Conservation (phyloP, 2,113 vertebrate species). For the Egretta garzetta region DNA sequence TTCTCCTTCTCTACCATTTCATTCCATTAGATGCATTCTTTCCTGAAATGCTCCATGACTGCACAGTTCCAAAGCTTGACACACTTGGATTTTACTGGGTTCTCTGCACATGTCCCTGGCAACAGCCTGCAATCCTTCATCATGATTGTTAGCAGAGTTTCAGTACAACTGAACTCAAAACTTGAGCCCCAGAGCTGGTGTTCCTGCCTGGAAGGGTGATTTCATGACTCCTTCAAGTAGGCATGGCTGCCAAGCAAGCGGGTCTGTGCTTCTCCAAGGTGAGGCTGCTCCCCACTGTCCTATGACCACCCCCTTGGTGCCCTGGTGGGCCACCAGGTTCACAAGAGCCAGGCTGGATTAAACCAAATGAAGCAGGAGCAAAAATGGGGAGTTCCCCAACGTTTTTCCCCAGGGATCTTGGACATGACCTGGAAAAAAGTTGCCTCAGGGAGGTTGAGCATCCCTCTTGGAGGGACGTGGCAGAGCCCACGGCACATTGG, state of each 20-base stretch:
- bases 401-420: background rate
- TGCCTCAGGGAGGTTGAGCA: background rate
- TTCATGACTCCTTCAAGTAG: background rate
- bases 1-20: background rate
- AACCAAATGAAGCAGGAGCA: background rate
- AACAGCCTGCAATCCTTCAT: background rate
- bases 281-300: background rate
- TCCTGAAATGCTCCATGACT: background rate
- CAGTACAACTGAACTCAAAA: background rate
- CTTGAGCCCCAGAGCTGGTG: background rate
- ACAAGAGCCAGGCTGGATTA: background rate
- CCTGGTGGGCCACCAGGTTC: background rate
- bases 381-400: background rate
- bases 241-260: background rate
- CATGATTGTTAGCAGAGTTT: background rate
- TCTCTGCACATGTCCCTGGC: conserved; percentile 1
- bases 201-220: background rate
- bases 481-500: background rate
- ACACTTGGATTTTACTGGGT: background rate
- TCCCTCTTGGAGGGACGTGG: background rate
- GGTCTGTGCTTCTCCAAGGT: background rate
- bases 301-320: background rate
- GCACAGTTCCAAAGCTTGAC: background rate
- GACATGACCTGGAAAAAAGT: background rate
- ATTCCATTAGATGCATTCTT: background rate